phyloP scores from a whole-genome alignment of 2,113 vertebrate genomes.

The Pristiophorus japonicus region DNA sequence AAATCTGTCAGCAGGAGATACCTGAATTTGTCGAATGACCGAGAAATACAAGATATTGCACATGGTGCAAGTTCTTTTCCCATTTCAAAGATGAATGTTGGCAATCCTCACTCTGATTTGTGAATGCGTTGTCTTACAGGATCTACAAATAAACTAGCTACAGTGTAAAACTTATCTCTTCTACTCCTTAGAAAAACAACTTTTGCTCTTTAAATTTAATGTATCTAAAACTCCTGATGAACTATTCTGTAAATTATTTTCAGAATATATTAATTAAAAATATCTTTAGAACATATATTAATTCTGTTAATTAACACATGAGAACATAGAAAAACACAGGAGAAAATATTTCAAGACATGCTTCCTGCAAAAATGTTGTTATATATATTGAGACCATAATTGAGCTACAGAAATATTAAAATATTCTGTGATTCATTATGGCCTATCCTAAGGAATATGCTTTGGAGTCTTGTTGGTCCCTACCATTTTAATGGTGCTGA shows the following conservation, averaged over 20 bases:
- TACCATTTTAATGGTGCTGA: not conserved
- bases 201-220: not conserved
- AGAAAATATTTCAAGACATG: not conserved
- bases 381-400: not conserved
- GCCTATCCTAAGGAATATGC: not conserved
- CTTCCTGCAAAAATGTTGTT: not conserved
- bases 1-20: not conserved
- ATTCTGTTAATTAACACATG: not conserved
- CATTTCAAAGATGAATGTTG: not conserved
- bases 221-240: not conserved
- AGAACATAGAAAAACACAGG: not conserved
- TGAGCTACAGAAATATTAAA: not conserved
- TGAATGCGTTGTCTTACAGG: not conserved
- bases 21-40: not conserved
- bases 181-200: not conserved
- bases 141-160: not conserved
- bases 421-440: not conserved
- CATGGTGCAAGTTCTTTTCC: not conserved
- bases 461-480: not conserved
- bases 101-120: not conserved
- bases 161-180: not conserved
- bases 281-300: not conserved
- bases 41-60: not conserved
- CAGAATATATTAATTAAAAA: not conserved
- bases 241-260: not conserved